phyloP scores from a whole-genome alignment of 2,113 vertebrate species.

The Saccopteryx leptura region DNA sequence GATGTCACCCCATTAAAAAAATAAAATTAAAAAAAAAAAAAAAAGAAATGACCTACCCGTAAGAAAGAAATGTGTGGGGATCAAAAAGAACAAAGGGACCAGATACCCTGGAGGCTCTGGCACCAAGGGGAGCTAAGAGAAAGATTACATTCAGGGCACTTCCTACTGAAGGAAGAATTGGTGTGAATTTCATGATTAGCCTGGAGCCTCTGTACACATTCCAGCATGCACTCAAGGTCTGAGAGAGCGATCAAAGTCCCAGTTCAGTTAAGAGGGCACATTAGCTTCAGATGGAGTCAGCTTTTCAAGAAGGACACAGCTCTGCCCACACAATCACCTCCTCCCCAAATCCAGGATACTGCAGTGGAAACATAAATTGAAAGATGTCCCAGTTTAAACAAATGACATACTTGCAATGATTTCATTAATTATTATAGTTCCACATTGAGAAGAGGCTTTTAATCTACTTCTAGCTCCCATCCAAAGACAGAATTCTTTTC shows the following conservation, averaged over 20 bases:
- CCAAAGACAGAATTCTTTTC: neutral
- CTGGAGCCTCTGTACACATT: neutral
- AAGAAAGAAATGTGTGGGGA: neutral
- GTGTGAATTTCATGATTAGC: neutral
- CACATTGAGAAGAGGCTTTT: neutral
- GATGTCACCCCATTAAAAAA: no score
- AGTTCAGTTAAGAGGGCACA: neutral
- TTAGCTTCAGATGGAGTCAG: neutral
- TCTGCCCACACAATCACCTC: neutral
- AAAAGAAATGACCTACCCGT: neutral
- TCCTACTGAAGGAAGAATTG: neutral
- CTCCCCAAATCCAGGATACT: neutral
- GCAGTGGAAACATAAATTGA: neutral
- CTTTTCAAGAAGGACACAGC: neutral
- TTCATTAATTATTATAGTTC: conserved; percentile 25
- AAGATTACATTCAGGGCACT: neutral
- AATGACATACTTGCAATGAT: neutral
- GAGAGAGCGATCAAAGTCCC: no score
- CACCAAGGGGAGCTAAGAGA: neutral
- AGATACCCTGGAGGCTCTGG: no score
- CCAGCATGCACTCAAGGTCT: neutral
- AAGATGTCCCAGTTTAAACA: conserved; percentile 19
- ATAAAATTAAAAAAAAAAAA: no score
- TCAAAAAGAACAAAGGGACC: neutral
- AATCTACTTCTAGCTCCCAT: neutral